phyloP scores from a whole-genome alignment of 2,888 invertebrate species.

The Cataglyphis rosenhaueri region DNA sequence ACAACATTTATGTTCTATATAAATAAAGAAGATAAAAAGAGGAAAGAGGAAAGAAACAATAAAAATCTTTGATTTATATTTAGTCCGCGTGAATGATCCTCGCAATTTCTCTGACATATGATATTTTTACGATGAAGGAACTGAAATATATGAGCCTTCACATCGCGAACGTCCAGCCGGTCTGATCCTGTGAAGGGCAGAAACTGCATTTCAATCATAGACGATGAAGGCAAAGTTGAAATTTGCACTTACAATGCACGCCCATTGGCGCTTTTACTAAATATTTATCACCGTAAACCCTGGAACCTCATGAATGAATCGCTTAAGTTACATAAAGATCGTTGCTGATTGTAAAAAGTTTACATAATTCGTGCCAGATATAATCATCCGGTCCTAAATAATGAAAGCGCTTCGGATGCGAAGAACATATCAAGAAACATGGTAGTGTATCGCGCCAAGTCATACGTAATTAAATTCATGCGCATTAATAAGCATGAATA shows the following conservation, averaged over 20 bases:
- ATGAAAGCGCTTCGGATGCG: background rate
- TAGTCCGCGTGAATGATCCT: conserved; percentile 30
- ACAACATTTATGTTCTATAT: no score
- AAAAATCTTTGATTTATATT: conserved; percentile 42
- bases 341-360: background rate
- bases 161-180: conserved; percentile 40
- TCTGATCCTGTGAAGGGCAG: conserved; percentile 39
- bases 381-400: conserved; percentile 3
- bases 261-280: conserved; percentile 56
- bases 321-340: conserved; percentile 11
- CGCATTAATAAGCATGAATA: no score
- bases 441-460: no score
- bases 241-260: conserved; percentile 60
- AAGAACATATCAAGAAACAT: background rate
- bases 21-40: background rate
- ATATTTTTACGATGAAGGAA: conserved; percentile 32
- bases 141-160: conserved; percentile 55
- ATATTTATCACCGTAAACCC: conserved; percentile 61
- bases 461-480: no score
- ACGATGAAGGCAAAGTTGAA: conserved; percentile 53
- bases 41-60: background rate
- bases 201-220: conserved; percentile 57
- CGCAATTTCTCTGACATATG: conserved; percentile 40
- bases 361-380: background rate
- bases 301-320: conserved; percentile 28